Evolutionary conservation across 2,888 invertebrate species (phyloP), one percentile per base, ranked within the genome.

Genomic region (Empis livida): DNA sequence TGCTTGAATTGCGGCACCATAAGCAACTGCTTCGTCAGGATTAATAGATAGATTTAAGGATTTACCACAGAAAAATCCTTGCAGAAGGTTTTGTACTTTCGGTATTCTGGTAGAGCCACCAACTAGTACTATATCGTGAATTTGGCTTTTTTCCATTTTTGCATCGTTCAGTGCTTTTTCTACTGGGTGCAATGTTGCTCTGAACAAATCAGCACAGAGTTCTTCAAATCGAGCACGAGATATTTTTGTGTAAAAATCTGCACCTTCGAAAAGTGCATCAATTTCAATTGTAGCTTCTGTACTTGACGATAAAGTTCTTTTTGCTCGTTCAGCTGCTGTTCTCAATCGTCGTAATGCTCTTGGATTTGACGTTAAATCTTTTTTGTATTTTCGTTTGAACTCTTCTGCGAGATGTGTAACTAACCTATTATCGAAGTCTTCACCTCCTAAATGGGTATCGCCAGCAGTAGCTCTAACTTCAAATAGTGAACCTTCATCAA

Each of bases 401-500:
- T 89, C 89, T 59, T 87, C 81, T 3, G 84, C 81, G 55, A 90
- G 85, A 68, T 89, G 85, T 60, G 80, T 83, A 11, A 90, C 87
- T 78, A 91, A 80, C 17, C 87, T 75, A 69, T 86, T 87, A 42
- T 92, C 91, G 57, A 87, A 88, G 71, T 91, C 91, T 70, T 91
- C 90, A 53, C 91, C 90, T 58, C 90, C 91, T 70, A 91, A 78
- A 63, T 91, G 92, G 51, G 92, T 93, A 65, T 94, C 92, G 51
- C 92, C 92, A 51, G 90, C 89, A 17, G 91, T 94, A 8, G 92
- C 85, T 63, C 89, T 90, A 10, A 92, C 93, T 65, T 94, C 93
- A 68, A 92, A 92, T 59, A 86, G 77, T 0, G 61, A 61, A 71
- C 92, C 82, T 64, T 93, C 92, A 71, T 92, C 93, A 63, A 94